Percentiles rank a stretch among this genome's conserved stretches.
These are phyloP conservation scores for Megalonaias nervosa DNA, from an alignment of 1,140 invertebrate species.

Conservation along the genomic window DNA sequence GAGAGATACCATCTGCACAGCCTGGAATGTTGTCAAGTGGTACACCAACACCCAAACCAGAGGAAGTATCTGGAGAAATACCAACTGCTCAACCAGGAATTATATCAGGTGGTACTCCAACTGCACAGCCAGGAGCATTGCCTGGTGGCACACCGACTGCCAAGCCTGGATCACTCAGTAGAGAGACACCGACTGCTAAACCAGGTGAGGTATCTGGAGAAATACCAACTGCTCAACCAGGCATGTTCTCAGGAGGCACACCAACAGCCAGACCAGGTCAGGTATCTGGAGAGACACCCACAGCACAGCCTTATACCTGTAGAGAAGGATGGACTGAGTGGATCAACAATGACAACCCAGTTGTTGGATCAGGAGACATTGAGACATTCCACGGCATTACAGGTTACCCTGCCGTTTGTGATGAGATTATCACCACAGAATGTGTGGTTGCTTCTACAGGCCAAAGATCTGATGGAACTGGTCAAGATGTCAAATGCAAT, in stretches of 20 bases:
- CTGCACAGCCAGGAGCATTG: neutral
- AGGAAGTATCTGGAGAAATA: neutral
- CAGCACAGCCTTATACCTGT: slow-evolving; percentile 36
- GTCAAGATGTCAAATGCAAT: slow-evolving; percentile 49
- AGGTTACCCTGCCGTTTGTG: slow-evolving; percentile 49
- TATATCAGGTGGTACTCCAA: slow-evolving; percentile 4
- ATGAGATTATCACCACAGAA: slow-evolving; percentile 36
- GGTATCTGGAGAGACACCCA: slow-evolving; percentile 4
- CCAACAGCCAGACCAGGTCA: neutral
- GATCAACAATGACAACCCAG: slow-evolving; percentile 64
- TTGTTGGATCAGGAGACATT: slow-evolving; percentile 54
- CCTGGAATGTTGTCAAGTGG: neutral
- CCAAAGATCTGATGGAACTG: slow-evolving; percentile 39
- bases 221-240: neutral
- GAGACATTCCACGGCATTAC: slow-evolving; percentile 53
- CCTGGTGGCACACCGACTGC: slow-evolving; percentile 2
- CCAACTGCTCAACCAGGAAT: slow-evolving; percentile 21
- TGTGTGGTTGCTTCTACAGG: slow-evolving; percentile 42
- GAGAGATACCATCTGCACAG: neutral
- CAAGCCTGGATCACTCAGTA: too few relatives aligned
- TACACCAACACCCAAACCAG: slow-evolving; percentile 8
- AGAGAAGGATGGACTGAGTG: slow-evolving; percentile 68
- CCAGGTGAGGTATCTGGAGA: neutral
- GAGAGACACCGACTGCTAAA: slow-evolving; percentile 9
- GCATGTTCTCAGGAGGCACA: neutral